Base-by-base conservation (phyloP, 2,797 vertebrate species). In the Rhinichthys osculus region DNA sequence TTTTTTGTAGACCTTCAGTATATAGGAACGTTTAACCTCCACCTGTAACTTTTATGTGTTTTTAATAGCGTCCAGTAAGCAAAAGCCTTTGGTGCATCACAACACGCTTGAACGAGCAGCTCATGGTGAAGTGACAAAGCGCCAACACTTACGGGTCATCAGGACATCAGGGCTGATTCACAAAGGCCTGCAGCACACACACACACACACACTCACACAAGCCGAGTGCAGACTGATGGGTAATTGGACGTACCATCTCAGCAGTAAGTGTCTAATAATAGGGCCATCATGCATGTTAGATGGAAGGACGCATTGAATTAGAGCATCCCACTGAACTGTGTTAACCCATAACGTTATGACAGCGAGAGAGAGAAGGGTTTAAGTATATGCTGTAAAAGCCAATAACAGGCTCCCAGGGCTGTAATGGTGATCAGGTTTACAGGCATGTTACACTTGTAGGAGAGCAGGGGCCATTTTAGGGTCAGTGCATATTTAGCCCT, bases 111-210 rank as follows among this genome's bases (percentile, higher is more conserved):
- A 52, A 35, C 30, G 14, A 82, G 52, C 66, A 10, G 81, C 81
- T 88, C 57, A 27, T 33, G 78, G 85, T 66, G 78, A 78, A 30
- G 72, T 76, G 82, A 74, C 78, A 79, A 86, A 81, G 67, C 80
- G 84, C 69, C 47, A 66, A 14, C 69, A 57, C 72, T 86, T 86
- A 80, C 76, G 84, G 89, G 84, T 87, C 84, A 89, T 50, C 33
- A 82, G 87, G 82, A 89, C 84, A 80, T 54, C 86, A 86, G 84
- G 84, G 84, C 86, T 87, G 86, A 87, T 59, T 88, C 87, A 87
- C 86, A 88, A 54, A 59, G n/a, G 52, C 85, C 67, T 81, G 57
- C 52, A 42, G 76, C 76, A 64, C 84, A 81, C 47, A 81, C 54
- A 73, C 66, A 27, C 78, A 57, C 74, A 66, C 82, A 57, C 57